Evolutionary conservation across 2,797 vertebrate genomes (phyloP).

Genomic region (Iguana delicatissima): DNA sequence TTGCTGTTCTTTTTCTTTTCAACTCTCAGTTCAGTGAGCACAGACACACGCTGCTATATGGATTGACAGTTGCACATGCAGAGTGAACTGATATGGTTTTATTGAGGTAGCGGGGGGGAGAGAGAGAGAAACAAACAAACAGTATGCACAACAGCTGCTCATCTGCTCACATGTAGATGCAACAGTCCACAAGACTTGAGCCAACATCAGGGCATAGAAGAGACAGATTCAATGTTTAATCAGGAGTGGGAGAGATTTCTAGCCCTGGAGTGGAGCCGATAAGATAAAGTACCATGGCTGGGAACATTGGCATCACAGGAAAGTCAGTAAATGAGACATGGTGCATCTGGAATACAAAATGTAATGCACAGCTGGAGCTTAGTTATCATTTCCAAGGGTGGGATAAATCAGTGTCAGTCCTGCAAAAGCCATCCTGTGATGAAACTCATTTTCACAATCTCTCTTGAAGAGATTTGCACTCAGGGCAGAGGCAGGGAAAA

Average conservation of each 20-base stretch:
- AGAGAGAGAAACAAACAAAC: no score
- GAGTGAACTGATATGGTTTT: background rate
- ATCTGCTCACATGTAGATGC: background rate
- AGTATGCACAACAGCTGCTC: background rate
- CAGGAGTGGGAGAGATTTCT: background rate
- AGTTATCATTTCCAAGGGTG: background rate
- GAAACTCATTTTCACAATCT: background rate
- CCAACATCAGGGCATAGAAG: background rate
- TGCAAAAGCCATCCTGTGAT: background rate
- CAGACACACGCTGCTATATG: background rate
- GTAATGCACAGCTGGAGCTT: background rate
- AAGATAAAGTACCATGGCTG: background rate
- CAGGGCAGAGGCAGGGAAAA: no score
- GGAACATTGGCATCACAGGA: slow-evolving; percentile 4
- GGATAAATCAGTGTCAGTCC: background rate
- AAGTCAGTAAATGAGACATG: background rate
- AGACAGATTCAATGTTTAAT: background rate
- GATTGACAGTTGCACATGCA: background rate
- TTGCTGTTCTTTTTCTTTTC: slow-evolving; percentile 15
- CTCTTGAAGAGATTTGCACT: background rate
- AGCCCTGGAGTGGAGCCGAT: background rate
- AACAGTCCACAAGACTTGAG: background rate
- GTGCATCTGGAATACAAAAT: background rate
- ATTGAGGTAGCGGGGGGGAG: background rate
- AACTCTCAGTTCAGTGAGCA: background rate